Percentiles rank a stretch among this genome's conserved stretches.
Evolutionary conservation across 23 tunicate genomes (phyloP).

Genomic region (Clavelina lepadiformis): DNA sequence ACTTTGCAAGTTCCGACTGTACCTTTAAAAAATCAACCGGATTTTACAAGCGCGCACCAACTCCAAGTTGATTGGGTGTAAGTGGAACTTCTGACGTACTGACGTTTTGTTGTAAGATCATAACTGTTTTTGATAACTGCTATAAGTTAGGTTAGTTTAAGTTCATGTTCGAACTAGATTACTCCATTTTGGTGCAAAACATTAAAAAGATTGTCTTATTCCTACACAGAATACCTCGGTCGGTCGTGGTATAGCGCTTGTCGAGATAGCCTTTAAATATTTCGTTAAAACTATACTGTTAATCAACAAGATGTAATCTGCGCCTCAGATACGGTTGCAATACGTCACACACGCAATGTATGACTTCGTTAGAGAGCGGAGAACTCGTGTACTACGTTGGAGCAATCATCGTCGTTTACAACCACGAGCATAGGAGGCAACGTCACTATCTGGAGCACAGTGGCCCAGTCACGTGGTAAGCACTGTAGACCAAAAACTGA

Average conservation of each 20-base stretch:
- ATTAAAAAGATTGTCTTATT: not conserved
- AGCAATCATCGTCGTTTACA: constrained; percentile 50
- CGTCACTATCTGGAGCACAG: constrained; percentile 67
- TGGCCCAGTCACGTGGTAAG: constrained; percentile 48
- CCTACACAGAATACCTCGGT: too few species aligned
- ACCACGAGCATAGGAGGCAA: constrained; percentile 46
- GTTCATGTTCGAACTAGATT: too few species aligned
- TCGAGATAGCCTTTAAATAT: not conserved
- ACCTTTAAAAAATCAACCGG: not conserved
- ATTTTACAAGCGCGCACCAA: not conserved
- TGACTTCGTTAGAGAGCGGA: constrained; percentile 17
- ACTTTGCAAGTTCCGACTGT: not conserved
- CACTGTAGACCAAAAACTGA: too few species aligned
- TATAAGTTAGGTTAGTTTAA: too few species aligned
- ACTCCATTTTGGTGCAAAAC: not conserved
- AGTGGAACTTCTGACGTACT: too few species aligned
- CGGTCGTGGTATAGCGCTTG: not conserved
- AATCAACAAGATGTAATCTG: too few species aligned
- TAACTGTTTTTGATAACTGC: too few species aligned
- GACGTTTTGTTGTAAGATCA: too few species aligned
- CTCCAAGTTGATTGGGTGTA: constrained; percentile 40
- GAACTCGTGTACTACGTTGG: constrained; percentile 66
- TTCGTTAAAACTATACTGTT: not conserved
- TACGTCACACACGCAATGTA: constrained; percentile 29
- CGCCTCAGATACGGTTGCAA: constrained; percentile 75